A percentile compares a stretch with the other conserved stretches of the same genome.
Evolutionary conservation across 2,797 vertebrate genomes (phyloP).

Genomic region (Scolopax rusticola): DNA sequence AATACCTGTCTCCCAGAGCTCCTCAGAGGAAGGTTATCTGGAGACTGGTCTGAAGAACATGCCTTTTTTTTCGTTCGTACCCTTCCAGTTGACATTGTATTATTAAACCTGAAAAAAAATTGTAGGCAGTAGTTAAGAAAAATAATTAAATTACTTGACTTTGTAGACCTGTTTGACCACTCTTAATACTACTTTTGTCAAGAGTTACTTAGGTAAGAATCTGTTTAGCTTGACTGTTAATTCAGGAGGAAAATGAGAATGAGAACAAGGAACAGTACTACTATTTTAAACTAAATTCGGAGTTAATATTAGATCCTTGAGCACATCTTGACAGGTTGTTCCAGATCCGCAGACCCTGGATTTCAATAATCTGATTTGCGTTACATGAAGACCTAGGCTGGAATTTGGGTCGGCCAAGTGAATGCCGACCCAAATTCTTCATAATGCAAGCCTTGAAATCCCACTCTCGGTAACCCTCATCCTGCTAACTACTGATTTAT

Average conservation of each 20-base stretch:
- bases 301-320: slow-evolving; percentile 47
- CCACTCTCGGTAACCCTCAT: neutral
- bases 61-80: slow-evolving; percentile 89
- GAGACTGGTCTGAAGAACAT: slow-evolving; percentile 82
- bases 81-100: slow-evolving; percentile 80
- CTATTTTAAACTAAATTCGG: slow-evolving; percentile 36
- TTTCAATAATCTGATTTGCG: slow-evolving; percentile 67
- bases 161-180: neutral
- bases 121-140: neutral
- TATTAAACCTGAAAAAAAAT: slow-evolving; percentile 75
- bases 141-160: neutral
- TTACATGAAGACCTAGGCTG: slow-evolving; percentile 18
- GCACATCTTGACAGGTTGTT: slow-evolving; percentile 26
- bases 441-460: neutral
- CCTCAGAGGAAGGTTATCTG: slow-evolving; percentile 87
- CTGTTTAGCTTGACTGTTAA: neutral
- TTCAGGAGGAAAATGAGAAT: neutral
- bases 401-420: slow-evolving; percentile 11
- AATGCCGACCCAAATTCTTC: neutral
- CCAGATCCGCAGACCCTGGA: slow-evolving; percentile 51
- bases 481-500: neutral
- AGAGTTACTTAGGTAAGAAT: neutral
- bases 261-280: neutral
- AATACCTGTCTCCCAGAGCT: slow-evolving; percentile 90
- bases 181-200: neutral